Evolutionary conservation across 2,113 vertebrate genomes (phyloP).

Genomic region (Ptilorrhoa leucosticta): DNA sequence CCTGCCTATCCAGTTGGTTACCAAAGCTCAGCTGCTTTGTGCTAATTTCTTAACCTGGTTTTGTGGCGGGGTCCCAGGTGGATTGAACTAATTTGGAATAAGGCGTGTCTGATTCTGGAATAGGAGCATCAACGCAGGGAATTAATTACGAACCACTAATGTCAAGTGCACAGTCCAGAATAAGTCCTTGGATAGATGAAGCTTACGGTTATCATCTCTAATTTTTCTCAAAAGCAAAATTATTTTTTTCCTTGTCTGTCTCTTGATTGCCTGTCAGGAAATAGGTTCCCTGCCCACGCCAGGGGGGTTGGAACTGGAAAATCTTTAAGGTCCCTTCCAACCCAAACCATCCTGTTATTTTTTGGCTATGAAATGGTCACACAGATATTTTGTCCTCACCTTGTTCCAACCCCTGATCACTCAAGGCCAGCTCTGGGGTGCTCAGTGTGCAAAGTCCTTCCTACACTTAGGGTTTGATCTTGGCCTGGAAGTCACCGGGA

Average conservation of each 20-base stretch:
- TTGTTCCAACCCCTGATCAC: background rate
- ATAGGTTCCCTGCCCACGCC: background rate
- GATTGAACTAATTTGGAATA: conserved; percentile 27
- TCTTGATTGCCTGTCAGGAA: background rate
- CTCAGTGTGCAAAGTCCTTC: background rate
- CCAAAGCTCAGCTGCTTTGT: conserved; percentile 29
- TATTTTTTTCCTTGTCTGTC: background rate
- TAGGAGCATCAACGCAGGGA: conserved; percentile 56
- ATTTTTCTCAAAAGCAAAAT: background rate
- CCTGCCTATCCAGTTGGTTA: background rate
- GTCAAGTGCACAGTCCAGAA: background rate
- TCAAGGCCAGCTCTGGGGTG: background rate
- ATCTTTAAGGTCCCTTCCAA: background rate
- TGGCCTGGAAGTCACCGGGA: background rate
- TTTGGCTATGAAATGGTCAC: background rate
- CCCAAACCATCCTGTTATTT: background rate
- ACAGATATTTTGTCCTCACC: background rate
- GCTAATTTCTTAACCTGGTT: conserved; percentile 62
- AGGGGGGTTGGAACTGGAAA: background rate
- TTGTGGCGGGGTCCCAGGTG: background rate
- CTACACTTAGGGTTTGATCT: background rate
- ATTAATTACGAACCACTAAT: conserved; percentile 10
- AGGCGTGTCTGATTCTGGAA: conserved; percentile 40
- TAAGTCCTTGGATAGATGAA: conserved; percentile 11
- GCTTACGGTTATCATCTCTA: background rate